Base-by-base conservation (phyloP, 2,888 invertebrate genomes). In the Tipula confusa region DNA sequence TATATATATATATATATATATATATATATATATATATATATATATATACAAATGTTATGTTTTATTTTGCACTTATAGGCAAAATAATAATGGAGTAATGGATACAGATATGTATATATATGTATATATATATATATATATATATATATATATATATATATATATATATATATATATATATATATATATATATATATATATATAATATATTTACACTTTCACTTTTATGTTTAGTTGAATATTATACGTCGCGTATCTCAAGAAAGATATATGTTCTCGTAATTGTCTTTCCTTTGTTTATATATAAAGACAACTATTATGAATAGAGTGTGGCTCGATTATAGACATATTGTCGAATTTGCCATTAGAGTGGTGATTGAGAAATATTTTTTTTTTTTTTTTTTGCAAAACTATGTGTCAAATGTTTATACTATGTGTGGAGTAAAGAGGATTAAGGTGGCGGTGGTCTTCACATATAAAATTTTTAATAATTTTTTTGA, bases 41-140 rank as follows among this genome's bases (percentile, higher is more conserved):
- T 43, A 43, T 43, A 43, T 43, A 43, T 64, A 24, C n/a, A n/a
- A n/a, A n/a, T n/a, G n/a, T n/a, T 64, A 64, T 64, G 64, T 64
- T 18, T 64, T 64, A 24, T 64, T 64, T 64, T 64, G 64, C 64
- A 64, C 64, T 24, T 64, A n/a, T n/a, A 64, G 64, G 24, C 64
- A 64, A 64, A 64, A 64, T 64, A 64, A 64, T 64, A 64, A 24
- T 64, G 64, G 64, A 64, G 64, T 64, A 64, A 64, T 64, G 64
- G 24, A 64, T 64, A 64, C 64, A 18, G 64, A 64, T 64, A 64
- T 9, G 64, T 18, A 64, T 64, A 64, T 18, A 64, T 64, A 43
- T 64, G 64, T 9, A 64, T 64, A 64, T 24, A 18, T 18, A 64
- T 64, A 64, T 9, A 24, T 18, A 64, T 64, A 64, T 18, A 64